Evolutionary conservation across 1,140 invertebrate species (phyloP).

Genomic region (Myzus persicae): DNA sequence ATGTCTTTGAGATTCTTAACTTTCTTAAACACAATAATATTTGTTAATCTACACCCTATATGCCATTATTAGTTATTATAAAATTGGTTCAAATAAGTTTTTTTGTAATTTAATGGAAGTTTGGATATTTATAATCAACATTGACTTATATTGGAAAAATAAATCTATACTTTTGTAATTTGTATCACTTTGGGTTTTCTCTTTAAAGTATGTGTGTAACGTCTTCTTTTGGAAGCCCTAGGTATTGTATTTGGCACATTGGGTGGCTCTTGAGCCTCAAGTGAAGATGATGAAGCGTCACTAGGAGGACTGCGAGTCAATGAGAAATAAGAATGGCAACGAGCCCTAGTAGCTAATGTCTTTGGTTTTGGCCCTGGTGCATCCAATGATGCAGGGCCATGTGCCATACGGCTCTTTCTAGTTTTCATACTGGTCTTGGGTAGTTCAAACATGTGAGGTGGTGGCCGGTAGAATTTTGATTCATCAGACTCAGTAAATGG

Average conservation of each 20-base stretch:
- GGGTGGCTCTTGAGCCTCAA: conserved; percentile 61
- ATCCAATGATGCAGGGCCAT: conserved; percentile 48
- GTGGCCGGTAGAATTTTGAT: conserved; percentile 59
- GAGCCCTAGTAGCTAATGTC: conserved; percentile 61
- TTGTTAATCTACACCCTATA: conserved; percentile 19
- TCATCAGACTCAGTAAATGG: conserved; percentile 63
- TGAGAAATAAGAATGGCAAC: conserved; percentile 64
- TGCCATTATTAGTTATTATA: background rate
- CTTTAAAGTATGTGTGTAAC: conserved; percentile 58
- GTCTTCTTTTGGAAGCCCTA: conserved; percentile 62
- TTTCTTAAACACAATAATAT: background rate
- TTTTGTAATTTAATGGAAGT: background rate
- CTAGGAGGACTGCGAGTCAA: conserved; percentile 63
- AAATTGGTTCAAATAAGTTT: background rate
- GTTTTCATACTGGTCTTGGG: conserved; percentile 50
- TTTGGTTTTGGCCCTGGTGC: background rate
- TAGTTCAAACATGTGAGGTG: conserved; percentile 45
- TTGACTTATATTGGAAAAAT: background rate
- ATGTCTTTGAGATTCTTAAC: background rate
- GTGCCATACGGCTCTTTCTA: conserved; percentile 40
- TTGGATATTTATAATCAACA: background rate
- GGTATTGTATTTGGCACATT: conserved; percentile 63
- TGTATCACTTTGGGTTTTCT: conserved; percentile 54
- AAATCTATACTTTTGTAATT: conserved; percentile 47
- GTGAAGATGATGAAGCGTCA: conserved; percentile 63